Percentiles rank a stretch among this genome's conserved stretches.
These are phyloP conservation scores for Xiphophorus maculatus DNA, from an alignment of 2,113 vertebrate genomes.

Conservation along the genomic window DNA sequence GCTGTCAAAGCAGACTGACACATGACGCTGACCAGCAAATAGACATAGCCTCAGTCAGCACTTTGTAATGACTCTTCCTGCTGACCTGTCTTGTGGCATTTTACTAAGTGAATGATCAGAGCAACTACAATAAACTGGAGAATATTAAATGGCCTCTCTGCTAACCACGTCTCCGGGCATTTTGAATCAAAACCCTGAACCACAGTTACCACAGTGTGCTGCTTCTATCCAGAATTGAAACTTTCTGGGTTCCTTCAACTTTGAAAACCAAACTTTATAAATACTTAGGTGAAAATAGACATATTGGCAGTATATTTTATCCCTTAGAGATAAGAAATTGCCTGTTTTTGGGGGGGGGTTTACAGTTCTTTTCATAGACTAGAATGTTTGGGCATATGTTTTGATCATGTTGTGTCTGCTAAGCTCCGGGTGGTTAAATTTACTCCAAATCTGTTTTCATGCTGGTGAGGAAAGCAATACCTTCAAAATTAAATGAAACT, in stretches of 20 bases:
- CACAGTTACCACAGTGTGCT: slow-evolving; percentile 62
- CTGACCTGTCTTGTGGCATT: slow-evolving; percentile 63
- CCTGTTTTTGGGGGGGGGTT: slow-evolving; percentile 26
- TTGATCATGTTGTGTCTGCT: slow-evolving; percentile 47
- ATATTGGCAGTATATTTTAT: slow-evolving; percentile 44
- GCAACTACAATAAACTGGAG: slow-evolving; percentile 60
- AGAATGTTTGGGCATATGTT: slow-evolving; percentile 46
- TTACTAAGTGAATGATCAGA: slow-evolving; percentile 71
- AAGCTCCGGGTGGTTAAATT: slow-evolving; percentile 48
- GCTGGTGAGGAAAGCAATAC: slow-evolving; percentile 34
- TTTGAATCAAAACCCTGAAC: slow-evolving; percentile 60
- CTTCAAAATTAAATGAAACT: slow-evolving; percentile 53
- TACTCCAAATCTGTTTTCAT: slow-evolving; percentile 61
- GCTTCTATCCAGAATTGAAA: slow-evolving; percentile 43
- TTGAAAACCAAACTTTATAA: slow-evolving; percentile 44
- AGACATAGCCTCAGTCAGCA: slow-evolving; percentile 62
- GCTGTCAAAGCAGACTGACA: slow-evolving; percentile 53
- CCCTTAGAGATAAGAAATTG: slow-evolving; percentile 48
- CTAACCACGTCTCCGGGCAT: slow-evolving; percentile 50
- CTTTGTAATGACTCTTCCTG: slow-evolving; percentile 63
- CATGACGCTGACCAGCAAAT: slow-evolving; percentile 46
- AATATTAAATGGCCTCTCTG: slow-evolving; percentile 67
- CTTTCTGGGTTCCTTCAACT: slow-evolving; percentile 46
- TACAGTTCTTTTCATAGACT: slow-evolving; percentile 33
- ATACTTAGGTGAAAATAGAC: slow-evolving; percentile 63